These are phyloP conservation scores for Prionailurus viverrinus DNA, from an alignment of 2,113 vertebrate genomes.

Conservation along the genomic window DNA sequence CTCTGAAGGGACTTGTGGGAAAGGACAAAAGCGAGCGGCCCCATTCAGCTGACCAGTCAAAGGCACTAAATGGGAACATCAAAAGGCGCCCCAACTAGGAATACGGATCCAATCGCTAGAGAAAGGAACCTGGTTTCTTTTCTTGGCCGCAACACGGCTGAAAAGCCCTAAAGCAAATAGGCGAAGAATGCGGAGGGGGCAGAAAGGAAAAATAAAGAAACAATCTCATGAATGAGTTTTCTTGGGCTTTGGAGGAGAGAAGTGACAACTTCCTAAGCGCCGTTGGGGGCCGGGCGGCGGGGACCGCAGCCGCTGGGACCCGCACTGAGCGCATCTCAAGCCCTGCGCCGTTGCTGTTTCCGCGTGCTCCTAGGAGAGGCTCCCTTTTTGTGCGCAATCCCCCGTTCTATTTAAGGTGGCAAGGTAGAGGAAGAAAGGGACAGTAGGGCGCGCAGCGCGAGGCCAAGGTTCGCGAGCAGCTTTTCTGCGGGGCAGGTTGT, in stretches of 20 bases:
- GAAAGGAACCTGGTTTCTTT: constrained; percentile 91
- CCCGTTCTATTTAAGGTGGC: neutral
- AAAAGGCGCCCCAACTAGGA: constrained; percentile 87
- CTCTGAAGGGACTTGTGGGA: constrained; percentile 88
- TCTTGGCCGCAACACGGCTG: constrained; percentile 88
- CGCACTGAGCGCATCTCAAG: neutral
- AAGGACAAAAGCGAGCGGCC: constrained; percentile 87
- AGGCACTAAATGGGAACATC: constrained; percentile 89
- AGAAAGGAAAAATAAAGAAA: constrained; percentile 89
- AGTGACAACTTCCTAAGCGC: constrained; percentile 87
- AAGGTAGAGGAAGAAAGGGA: neutral
- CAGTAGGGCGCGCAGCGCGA: rapidly evolving
- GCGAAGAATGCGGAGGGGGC: constrained; percentile 88
- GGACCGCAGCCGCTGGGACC: neutral
- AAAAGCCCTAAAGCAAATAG: constrained; percentile 93
- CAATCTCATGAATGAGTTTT: constrained; percentile 91
- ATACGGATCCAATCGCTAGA: constrained; percentile 91
- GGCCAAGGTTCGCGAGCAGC: neutral
- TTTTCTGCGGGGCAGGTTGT: neutral
- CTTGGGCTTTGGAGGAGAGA: constrained; percentile 86
- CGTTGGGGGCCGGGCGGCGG: constrained; percentile 72
- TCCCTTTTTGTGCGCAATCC: neutral
- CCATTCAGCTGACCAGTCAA: constrained; percentile 91
- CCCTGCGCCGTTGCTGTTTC: neutral
- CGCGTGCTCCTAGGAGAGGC: neutral